These are phyloP conservation scores for Lonchura striata DNA, from an alignment of 2,113 vertebrate species.

Conservation along the genomic window DNA sequence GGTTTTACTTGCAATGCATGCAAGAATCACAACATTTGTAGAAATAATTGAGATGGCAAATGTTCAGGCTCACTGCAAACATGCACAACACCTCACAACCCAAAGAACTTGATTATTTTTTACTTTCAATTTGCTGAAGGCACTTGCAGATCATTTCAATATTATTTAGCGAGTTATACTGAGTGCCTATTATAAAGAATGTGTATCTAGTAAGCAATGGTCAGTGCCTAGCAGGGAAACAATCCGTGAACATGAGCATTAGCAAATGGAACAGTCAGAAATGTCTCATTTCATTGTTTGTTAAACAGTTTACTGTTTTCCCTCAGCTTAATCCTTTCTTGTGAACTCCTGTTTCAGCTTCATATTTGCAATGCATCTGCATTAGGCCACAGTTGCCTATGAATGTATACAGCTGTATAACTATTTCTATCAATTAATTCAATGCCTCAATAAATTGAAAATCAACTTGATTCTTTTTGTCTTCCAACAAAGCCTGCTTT, in stretches of 20 bases:
- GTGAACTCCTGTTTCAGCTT: background rate
- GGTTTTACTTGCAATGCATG: background rate
- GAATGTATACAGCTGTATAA: background rate
- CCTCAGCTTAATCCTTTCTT: background rate
- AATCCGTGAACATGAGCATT: background rate
- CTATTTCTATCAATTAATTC: background rate
- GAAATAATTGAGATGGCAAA: rapidly evolving
- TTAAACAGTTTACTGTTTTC: background rate
- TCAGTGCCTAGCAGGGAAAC: background rate
- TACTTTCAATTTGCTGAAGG: background rate
- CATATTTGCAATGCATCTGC: background rate
- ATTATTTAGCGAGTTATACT: background rate
- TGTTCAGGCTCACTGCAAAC: background rate
- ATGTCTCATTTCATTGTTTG: background rate
- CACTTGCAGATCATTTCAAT: background rate
- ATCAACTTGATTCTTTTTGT: background rate
- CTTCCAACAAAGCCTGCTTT: background rate
- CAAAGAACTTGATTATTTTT: background rate
- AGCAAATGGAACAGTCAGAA: background rate
- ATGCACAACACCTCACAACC: background rate
- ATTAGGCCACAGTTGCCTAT: background rate
- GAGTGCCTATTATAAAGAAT: background rate
- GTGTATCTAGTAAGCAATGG: background rate
- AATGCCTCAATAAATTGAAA: background rate
- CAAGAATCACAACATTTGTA: background rate